Base-by-base conservation (phyloP, 2,797 vertebrate species). In the Cuniculus paca region DNA sequence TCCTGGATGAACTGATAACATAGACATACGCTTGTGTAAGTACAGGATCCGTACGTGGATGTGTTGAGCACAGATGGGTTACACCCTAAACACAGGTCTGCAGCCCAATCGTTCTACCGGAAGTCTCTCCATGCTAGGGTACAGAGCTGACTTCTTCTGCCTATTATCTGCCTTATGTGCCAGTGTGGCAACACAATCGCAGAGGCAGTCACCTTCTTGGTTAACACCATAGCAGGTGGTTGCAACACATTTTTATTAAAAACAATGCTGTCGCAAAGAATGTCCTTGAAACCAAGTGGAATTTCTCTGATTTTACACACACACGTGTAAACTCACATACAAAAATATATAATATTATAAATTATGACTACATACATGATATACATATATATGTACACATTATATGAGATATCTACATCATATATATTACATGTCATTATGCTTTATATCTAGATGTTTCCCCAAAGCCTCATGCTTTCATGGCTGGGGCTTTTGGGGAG, bases 111-210 rank as follows among this genome's bases (percentile, higher is more conserved):
- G 6, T 10, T 22, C 6, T 4, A 1, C 13, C 61, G 52, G 56
- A 31, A 74, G n/a, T 16, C 39, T 50, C 81, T 63, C 61, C 10
- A 0, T 2, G 17, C 68, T 13, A 5, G 48, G 2, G 1, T 10
- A 2, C 0, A 42, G 31, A 48, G 50, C 31, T 31, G 28, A 19
- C 58, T 54, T 61, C 6, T 20, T 54, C 22, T 26, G 14, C 63
- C 6, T 24, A 1, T 7, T 7, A 17, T 28, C 60, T 24, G 20
- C 45, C 28, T 48, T 5, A 19, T 34, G 9, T 48, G 63, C 50
- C 5, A 6, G 1, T 0, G 10, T 63, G 19, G 74, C 77, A 28
- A 50, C 8, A 6, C 2, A 4, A 1, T 61, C 11, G 0, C 14
- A 16, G 58, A 74, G 7, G 2, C 31, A 24, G 5, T 16, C 36